These are phyloP conservation scores for Melieria picta DNA, from an alignment of 2,888 invertebrate species.

Conservation along the genomic window DNA sequence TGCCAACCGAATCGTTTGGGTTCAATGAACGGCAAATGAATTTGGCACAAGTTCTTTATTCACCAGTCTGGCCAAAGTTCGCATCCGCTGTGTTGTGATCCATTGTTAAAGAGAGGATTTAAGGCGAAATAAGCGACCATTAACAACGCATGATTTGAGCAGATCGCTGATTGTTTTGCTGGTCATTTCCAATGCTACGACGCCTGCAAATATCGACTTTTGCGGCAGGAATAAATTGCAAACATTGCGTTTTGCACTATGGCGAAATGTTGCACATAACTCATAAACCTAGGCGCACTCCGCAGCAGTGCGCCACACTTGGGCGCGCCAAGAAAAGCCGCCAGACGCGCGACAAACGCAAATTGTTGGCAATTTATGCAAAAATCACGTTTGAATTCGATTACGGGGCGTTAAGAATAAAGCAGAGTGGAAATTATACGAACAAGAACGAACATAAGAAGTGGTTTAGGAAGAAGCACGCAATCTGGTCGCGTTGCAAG, in stretches of 20 bases:
- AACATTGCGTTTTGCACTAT: not conserved
- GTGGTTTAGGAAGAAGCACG: not conserved
- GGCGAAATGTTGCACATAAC: constrained; percentile 29
- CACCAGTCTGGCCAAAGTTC: not conserved
- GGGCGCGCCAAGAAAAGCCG: not conserved
- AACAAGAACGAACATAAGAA: not conserved
- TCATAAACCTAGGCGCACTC: constrained; percentile 24
- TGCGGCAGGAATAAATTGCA: too few relatives aligned
- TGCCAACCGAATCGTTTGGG: not conserved
- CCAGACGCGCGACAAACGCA: constrained; percentile 25
- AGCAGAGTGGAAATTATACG: constrained; percentile 1
- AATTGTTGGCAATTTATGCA: constrained; percentile 50
- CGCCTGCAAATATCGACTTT: too few relatives aligned
- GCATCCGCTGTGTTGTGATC: not conserved
- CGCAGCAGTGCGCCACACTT: not conserved
- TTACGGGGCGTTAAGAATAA: constrained; percentile 9
- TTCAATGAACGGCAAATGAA: constrained; percentile 39
- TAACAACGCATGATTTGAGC: too few relatives aligned
- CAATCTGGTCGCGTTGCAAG: constrained; percentile 19
- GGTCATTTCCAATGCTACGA: too few relatives aligned
- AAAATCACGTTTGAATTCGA: constrained; percentile 43
- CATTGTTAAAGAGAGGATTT: too few relatives aligned
- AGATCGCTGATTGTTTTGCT: too few relatives aligned
- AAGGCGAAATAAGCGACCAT: too few relatives aligned
- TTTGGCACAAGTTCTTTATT: constrained; percentile 33